phyloP scores from a whole-genome alignment of 2,113 vertebrate genomes.

The Nibea albiflora region DNA sequence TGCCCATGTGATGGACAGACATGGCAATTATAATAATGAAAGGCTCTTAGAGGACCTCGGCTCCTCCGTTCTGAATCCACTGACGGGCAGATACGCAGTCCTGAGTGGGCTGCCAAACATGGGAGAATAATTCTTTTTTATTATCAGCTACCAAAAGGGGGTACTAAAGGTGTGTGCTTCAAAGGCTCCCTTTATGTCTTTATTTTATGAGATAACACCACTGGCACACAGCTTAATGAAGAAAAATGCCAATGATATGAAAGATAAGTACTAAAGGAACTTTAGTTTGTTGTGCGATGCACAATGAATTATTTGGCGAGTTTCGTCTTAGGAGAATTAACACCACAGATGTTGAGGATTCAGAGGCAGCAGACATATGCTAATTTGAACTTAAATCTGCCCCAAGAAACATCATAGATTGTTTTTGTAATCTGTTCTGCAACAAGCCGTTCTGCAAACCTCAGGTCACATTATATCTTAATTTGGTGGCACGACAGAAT shows the following conservation, averaged over 20 bases:
- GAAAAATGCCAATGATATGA: conserved; percentile 38
- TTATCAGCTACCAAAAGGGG: conserved; percentile 60
- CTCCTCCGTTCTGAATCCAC: conserved; percentile 37
- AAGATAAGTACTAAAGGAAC: conserved; percentile 10
- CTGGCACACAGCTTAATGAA: conserved; percentile 33
- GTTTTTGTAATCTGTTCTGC: conserved; percentile 62
- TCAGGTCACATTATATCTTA: conserved; percentile 56
- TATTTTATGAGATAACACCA: conserved; percentile 55
- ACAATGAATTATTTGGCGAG: background rate
- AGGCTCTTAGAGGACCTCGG: conserved; percentile 59
- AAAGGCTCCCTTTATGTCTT: conserved; percentile 64
- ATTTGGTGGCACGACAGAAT: conserved; percentile 46
- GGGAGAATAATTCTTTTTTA: conserved; percentile 65
- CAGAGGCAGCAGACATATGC: background rate
- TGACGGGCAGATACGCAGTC: conserved; percentile 49
- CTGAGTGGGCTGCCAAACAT: conserved; percentile 48
- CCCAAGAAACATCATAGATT: conserved; percentile 43
- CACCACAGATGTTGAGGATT: background rate
- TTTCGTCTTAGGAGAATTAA: background rate
- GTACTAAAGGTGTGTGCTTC: conserved; percentile 56
- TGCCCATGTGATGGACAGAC: conserved; percentile 72
- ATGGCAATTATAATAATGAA: conserved; percentile 77
- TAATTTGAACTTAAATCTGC: conserved; percentile 34
- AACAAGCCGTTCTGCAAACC: conserved; percentile 51
- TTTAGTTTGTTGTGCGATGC: background rate